phyloP scores from a whole-genome alignment of 2,888 invertebrate species.

The Cactoblastis cactorum region DNA sequence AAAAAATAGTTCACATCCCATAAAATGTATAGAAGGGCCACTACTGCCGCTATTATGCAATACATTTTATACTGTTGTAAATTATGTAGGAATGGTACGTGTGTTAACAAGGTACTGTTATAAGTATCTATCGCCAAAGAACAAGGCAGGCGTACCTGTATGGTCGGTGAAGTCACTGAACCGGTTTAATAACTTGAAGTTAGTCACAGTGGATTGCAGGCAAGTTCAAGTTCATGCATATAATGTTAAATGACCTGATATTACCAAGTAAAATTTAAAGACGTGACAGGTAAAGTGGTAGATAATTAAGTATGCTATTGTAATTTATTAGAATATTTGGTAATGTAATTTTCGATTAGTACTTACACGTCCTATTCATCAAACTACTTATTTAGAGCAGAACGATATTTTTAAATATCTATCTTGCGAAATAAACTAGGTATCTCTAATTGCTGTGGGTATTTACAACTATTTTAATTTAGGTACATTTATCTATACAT shows the following conservation, averaged over 20 bases:
- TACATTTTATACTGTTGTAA: constrained; percentile 43
- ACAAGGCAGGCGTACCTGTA: background rate
- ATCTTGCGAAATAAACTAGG: no score
- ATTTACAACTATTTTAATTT: no score
- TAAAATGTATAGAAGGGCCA: constrained; percentile 82
- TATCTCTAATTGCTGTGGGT: no score
- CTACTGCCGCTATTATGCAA: constrained; percentile 50
- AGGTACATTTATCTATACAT: no score
- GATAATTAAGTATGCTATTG: background rate
- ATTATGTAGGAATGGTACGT: background rate
- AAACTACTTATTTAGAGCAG: no score
- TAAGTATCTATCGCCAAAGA: background rate
- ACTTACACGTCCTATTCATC: no score
- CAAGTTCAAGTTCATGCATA: constrained; percentile 37
- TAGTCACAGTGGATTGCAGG: constrained; percentile 17
- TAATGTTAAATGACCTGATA: background rate
- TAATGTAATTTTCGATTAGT: no score
- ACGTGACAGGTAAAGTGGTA: no score
- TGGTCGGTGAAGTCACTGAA: constrained; percentile 30
- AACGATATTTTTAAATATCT: no score
- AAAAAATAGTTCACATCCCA: constrained; percentile 91
- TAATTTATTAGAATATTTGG: no score
- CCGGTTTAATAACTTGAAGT: constrained; percentile 29
- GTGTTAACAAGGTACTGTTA: constrained; percentile 2
- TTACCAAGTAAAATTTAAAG: constrained; percentile 2